These are phyloP conservation scores for Microctonus hyperodae DNA, from an alignment of 2,888 invertebrate species.

Conservation along the genomic window DNA sequence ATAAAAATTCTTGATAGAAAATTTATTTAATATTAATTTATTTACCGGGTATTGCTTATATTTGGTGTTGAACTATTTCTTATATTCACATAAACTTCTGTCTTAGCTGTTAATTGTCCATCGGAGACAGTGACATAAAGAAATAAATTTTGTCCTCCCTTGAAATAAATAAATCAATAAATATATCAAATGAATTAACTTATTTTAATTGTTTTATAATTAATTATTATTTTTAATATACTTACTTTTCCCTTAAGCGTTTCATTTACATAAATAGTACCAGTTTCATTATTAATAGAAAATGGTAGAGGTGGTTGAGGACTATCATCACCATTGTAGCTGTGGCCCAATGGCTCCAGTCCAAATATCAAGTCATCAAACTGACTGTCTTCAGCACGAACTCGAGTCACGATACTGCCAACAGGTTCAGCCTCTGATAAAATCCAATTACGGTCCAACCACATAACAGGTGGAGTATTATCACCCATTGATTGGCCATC, in stretches of 20 bases:
- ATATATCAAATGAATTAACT: background rate
- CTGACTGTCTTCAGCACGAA: slow-evolving; percentile 73
- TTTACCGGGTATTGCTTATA: slow-evolving; percentile 52
- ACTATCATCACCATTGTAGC: slow-evolving; percentile 49
- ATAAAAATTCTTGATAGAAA: background rate
- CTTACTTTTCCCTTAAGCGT: slow-evolving; percentile 79
- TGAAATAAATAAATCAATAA: slow-evolving; percentile 50
- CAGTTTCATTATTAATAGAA: slow-evolving; percentile 76
- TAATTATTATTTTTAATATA: slow-evolving; percentile 31
- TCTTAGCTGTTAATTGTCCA: slow-evolving; percentile 71
- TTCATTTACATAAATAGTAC: slow-evolving; percentile 81
- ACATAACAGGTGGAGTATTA: slow-evolving; percentile 74
- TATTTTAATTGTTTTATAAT: background rate
- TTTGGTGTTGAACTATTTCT: slow-evolving; percentile 60
- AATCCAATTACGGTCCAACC: slow-evolving; percentile 78
- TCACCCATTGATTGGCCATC: slow-evolving; percentile 65
- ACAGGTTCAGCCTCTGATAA: slow-evolving; percentile 75
- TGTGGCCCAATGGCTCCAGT: slow-evolving; percentile 69
- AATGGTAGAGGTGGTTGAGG: slow-evolving; percentile 71
- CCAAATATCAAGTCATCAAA: slow-evolving; percentile 72
- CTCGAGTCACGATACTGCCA: slow-evolving; percentile 76
- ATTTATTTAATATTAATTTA: too few relatives aligned
- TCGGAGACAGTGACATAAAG: slow-evolving; percentile 75
- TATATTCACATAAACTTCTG: slow-evolving; percentile 74
- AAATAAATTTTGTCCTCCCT: slow-evolving; percentile 74